Evolutionary conservation across 2,888 invertebrate genomes (phyloP).

Genomic region (Caenorhabditis sulstoni): DNA sequence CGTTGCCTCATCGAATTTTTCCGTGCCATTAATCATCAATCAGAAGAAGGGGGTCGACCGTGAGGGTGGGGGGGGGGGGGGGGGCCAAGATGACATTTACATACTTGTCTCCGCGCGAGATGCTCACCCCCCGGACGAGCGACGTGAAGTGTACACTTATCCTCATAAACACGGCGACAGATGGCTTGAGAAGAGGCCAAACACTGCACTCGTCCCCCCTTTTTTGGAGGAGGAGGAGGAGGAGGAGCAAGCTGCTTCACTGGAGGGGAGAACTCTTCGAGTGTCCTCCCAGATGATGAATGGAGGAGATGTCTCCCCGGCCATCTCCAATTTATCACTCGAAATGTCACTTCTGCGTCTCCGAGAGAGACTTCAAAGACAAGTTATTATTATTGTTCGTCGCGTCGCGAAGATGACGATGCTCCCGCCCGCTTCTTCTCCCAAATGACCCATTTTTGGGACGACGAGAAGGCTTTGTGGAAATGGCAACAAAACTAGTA

Average conservation of each 20-base stretch:
- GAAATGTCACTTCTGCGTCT: slow-evolving; percentile 38
- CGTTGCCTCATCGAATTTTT: slow-evolving; percentile 46
- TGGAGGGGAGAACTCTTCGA: background rate
- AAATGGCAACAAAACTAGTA: background rate
- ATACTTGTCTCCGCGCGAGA: slow-evolving; percentile 44
- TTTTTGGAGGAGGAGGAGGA: no score
- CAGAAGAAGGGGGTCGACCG: slow-evolving; percentile 22
- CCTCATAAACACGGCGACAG: slow-evolving; percentile 55
- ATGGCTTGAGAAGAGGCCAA: slow-evolving; percentile 21
- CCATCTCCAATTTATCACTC: slow-evolving; percentile 41
- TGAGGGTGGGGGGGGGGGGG: background rate
- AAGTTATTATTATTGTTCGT: slow-evolving; percentile 31
- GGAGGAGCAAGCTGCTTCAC: no score
- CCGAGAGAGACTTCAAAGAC: slow-evolving; percentile 34
- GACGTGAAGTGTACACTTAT: slow-evolving; percentile 51
- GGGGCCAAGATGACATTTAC: slow-evolving; percentile 40
- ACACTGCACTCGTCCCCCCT: slow-evolving; percentile 11
- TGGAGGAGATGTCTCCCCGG: no score
- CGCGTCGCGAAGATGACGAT: background rate
- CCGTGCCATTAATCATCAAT: slow-evolving; percentile 58
- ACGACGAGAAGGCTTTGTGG: background rate
- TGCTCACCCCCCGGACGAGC: slow-evolving; percentile 23
- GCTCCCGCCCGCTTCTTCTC: slow-evolving; percentile 18
- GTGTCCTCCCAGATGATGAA: slow-evolving; percentile 9
- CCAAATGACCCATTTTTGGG: slow-evolving; percentile 39